Base-by-base conservation (phyloP, 1,140 invertebrate species). In the Lepidostoma basale region DNA sequence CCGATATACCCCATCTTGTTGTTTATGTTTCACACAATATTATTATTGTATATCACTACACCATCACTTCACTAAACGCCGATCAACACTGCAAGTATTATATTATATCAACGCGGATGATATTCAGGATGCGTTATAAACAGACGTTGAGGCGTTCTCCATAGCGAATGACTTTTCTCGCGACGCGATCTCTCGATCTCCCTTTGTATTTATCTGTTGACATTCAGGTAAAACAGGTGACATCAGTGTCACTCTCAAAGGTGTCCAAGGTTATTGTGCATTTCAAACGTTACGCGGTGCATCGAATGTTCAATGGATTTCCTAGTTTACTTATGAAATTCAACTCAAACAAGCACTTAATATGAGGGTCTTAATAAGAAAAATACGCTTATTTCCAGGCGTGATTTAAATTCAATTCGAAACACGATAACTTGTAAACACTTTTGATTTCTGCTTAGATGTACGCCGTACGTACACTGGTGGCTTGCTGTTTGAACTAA, bases 1-100 rank as follows among this genome's bases (percentile, higher is more conserved):
- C 56, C 56, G 12, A 59, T 39, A 39, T 40, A 59, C 36, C 56
- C 56, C 56, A 59, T 59, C 30, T 8, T 39, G 33, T 59, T 10
- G 16, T n/a, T 42, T 30, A 12, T 14, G 9, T 10, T 23, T 16
- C 23, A 12, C 12, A 18, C 44, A 47, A 14, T 47, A 14, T 30
- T n/a, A 12, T 36, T n/a, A 49, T 10, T 25, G 5, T 18, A 23
- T 49, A 12, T 49, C 45, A 54, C 49, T 30, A 23, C 47, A 52
- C 47, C 3, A 18, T 6, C 47, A 52, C 47, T 26, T n/a, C 47
- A n/a, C 47, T 26, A 28, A 45, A 18, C n/a, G 45, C 45, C 25
- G n/a, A 49, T 49, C 25, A 5, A 54, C 14, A 54, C 26, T n/a
- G n/a, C n/a, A n/a, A n/a, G n/a, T n/a, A n/a, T n/a, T n/a, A n/a